A percentile compares a stretch with the other conserved stretches of the same genome.
phyloP scores from a whole-genome alignment of 2,888 invertebrate genomes.

The Byasa hedistus region DNA sequence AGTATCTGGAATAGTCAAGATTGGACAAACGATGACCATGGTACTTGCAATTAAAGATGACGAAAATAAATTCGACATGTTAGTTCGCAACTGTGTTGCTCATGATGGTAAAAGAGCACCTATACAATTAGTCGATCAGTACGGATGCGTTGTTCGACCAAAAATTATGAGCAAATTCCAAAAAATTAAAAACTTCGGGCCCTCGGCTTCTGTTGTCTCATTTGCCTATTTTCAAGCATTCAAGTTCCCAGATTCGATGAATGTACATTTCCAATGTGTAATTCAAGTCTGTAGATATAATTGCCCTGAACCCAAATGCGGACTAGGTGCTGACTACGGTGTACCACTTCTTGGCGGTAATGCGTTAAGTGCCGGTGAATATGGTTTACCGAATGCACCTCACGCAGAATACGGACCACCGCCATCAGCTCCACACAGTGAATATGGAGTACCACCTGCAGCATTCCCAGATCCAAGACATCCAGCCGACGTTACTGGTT shows the following conservation, averaged over 20 bases:
- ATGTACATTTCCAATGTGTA: constrained; percentile 97
- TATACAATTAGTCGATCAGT: constrained; percentile 95
- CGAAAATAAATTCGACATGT: constrained; percentile 97
- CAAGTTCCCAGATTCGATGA: constrained; percentile 98
- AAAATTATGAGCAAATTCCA: constrained; percentile 98
- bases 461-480: constrained; percentile 93
- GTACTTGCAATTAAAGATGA: constrained; percentile 97
- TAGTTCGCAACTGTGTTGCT: constrained; percentile 95
- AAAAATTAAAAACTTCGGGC: constrained; percentile 97
- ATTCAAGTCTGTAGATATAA: constrained; percentile 96
- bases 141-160: constrained; percentile 94
- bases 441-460: constrained; percentile 88
- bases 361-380: constrained; percentile 82
- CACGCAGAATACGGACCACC: constrained; percentile 86
- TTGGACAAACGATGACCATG: constrained; percentile 98
- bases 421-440: constrained; percentile 81
- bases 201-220: constrained; percentile 95
- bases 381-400: constrained; percentile 77
- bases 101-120: constrained; percentile 96
- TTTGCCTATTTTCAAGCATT: constrained; percentile 98
- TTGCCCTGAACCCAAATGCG: constrained; percentile 95
- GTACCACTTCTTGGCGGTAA: constrained; percentile 83
- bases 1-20: constrained; percentile 96
- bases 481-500: constrained; percentile 90
- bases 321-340: constrained; percentile 84